These are phyloP conservation scores for Coccyzus lansbergi DNA, from an alignment of 2,797 vertebrate genomes.

Conservation along the genomic window DNA sequence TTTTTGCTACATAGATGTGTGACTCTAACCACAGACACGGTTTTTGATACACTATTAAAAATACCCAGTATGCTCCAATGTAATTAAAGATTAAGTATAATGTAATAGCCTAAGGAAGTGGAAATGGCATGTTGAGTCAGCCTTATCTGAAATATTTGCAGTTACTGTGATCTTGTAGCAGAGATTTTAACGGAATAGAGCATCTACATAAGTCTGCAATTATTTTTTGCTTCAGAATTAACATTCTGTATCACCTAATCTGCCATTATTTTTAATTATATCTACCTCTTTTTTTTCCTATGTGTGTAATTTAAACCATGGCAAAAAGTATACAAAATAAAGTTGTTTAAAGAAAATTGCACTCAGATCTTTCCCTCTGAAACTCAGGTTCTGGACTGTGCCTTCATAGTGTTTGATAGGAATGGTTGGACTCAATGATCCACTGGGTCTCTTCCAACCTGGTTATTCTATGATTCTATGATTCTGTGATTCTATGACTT, in stretches of 20 bases:
- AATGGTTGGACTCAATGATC: too few relatives aligned
- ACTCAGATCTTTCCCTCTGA: background rate
- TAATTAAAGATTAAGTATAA: background rate
- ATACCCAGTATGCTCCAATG: background rate
- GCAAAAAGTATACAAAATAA: background rate
- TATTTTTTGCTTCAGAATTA: background rate
- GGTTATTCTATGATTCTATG: too few relatives aligned
- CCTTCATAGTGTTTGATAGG: too few relatives aligned
- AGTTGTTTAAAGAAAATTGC: background rate
- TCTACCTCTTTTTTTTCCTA: too few relatives aligned
- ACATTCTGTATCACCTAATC: background rate
- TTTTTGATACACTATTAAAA: background rate
- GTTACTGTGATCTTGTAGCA: background rate
- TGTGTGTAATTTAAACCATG: background rate
- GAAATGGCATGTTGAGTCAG: background rate
- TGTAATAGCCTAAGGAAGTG: background rate
- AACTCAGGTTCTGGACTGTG: background rate
- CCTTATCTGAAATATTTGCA: background rate
- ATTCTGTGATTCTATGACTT: too few relatives aligned
- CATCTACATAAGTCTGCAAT: background rate
- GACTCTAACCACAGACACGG: background rate
- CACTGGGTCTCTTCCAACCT: too few relatives aligned
- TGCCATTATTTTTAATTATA: background rate
- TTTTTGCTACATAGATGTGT: background rate
- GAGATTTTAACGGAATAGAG: background rate